These are phyloP conservation scores for Myzus persicae DNA, from an alignment of 1,140 invertebrate genomes.

Conservation along the genomic window DNA sequence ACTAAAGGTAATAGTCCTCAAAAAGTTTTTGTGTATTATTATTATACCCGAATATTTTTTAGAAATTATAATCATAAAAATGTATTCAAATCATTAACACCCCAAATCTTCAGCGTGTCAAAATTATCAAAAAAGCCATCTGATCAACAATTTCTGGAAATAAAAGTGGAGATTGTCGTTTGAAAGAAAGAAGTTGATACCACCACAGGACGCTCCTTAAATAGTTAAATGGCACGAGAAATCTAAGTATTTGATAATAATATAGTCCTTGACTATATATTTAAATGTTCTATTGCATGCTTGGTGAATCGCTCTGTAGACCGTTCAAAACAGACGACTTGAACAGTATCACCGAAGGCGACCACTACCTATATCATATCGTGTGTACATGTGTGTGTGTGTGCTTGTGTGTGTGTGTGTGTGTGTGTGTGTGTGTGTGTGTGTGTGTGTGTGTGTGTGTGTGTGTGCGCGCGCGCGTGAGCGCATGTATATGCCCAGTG, in stretches of 20 bases:
- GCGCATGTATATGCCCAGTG: too few relatives aligned
- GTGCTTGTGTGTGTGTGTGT: too few relatives aligned
- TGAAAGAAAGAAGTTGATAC: background rate
- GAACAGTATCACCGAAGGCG: background rate
- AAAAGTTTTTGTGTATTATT: background rate
- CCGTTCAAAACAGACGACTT: background rate
- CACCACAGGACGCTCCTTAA: background rate
- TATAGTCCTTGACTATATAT: background rate
- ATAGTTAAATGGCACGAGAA: background rate
- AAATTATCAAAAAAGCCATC: background rate
- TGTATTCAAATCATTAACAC: background rate
- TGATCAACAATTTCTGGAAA: background rate
- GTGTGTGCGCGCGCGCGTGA: too few relatives aligned
- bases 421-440: too few relatives aligned
- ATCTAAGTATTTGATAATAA: background rate
- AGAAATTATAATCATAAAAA: background rate
- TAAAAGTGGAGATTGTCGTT: background rate
- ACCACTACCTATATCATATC: constrained; percentile 6
- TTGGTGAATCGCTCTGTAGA: background rate
- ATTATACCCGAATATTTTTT: background rate
- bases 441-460: too few relatives aligned
- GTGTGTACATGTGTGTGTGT: too few relatives aligned
- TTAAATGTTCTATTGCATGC: background rate
- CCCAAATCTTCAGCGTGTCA: background rate
- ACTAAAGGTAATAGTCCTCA: background rate